Evolutionary conservation across 1,140 invertebrate species (phyloP).

Genomic region (Drosophila funebris): DNA sequence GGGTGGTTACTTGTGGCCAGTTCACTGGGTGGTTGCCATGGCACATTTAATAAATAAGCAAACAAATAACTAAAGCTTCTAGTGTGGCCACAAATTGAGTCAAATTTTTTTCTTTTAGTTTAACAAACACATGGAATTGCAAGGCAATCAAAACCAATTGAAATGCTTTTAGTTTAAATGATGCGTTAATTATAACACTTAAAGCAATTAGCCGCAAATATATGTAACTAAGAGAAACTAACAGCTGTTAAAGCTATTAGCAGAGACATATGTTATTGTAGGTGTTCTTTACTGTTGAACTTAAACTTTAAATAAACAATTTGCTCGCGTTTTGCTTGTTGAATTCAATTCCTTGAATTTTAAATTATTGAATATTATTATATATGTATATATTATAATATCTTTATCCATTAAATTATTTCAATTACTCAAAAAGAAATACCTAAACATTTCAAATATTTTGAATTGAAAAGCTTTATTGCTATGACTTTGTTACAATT

Average conservation of each 20-base stretch:
- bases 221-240: neutral
- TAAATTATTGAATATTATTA: too few species aligned
- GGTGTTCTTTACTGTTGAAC: neutral
- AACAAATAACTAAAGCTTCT: slow-evolving; percentile 74
- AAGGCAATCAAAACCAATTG: slow-evolving; percentile 34
- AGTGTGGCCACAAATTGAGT: slow-evolving; percentile 74
- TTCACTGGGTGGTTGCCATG: slow-evolving; percentile 64
- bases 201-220: slow-evolving; percentile 18
- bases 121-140: slow-evolving; percentile 8
- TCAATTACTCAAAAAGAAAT: neutral
- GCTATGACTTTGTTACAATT: slow-evolving; percentile 18
- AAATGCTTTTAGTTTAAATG: slow-evolving; percentile 20
- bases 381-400: too few species aligned
- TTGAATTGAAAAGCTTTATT: slow-evolving; percentile 9
- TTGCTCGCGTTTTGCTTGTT: too few species aligned
- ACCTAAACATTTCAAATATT: neutral
- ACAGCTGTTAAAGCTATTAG: neutral
- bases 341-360: too few species aligned
- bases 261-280: neutral
- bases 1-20: slow-evolving; percentile 18
- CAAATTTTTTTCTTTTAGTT: slow-evolving; percentile 68
- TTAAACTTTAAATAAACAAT: too few species aligned
- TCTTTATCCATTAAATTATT: too few species aligned
- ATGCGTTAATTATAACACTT: slow-evolving; percentile 33
- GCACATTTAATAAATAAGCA: slow-evolving; percentile 67